A percentile compares a stretch with the other conserved stretches of the same genome.
Conservation (phyloP, 2,888 invertebrate genomes). For the Agrilus cyanescens region DNA sequence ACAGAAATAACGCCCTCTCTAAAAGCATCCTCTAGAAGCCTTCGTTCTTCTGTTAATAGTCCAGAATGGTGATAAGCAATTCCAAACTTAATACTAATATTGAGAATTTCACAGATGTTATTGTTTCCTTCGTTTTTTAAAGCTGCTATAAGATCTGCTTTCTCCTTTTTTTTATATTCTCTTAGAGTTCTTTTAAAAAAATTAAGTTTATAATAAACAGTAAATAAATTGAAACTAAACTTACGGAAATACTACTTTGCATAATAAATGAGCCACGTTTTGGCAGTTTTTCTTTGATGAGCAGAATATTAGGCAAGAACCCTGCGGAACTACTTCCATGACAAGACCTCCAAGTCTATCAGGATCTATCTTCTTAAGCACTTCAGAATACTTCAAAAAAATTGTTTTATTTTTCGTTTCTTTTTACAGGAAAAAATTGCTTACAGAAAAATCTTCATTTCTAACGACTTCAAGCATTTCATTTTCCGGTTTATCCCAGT, state of each 20-base stretch:
- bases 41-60: conserved; percentile 76
- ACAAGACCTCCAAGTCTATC: conserved; percentile 72
- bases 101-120: conserved; percentile 52
- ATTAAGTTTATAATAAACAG: conserved; percentile 2
- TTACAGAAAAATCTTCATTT: conserved; percentile 40
- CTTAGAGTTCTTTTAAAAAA: conserved; percentile 38
- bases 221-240: conserved; percentile 4
- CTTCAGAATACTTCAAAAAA: conserved; percentile 48
- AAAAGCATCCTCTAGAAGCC: conserved; percentile 73
- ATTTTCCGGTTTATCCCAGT: conserved; percentile 34
- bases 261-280: conserved; percentile 71
- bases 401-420: background rate
- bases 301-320: conserved; percentile 84
- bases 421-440: conserved; percentile 10
- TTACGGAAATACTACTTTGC: conserved; percentile 41
- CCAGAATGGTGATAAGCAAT: conserved; percentile 89
- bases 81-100: conserved; percentile 61
- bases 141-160: conserved; percentile 46
- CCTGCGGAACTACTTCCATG: conserved; percentile 64
- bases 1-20: conserved; percentile 73
- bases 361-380: conserved; percentile 54
- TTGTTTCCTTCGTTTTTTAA: conserved; percentile 48
- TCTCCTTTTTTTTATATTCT: conserved; percentile 46
- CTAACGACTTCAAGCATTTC: conserved; percentile 41
- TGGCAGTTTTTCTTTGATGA: conserved; percentile 88